These are phyloP conservation scores for Argyrosomus regius DNA, from an alignment of 2,797 vertebrate species.

Conservation along the genomic window DNA sequence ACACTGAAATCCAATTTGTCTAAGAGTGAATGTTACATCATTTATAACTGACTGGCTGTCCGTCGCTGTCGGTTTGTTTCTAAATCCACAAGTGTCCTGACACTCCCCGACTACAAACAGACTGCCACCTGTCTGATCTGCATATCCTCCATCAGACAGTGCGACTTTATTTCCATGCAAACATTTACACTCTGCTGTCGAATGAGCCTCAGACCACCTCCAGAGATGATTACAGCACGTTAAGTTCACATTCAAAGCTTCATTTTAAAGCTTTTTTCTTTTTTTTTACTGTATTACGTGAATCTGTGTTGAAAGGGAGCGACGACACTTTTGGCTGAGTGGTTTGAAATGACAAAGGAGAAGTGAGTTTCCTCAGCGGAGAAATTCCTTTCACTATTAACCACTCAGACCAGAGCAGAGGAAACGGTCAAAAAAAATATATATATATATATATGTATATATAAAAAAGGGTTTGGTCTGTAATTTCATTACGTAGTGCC, in stretches of 20 bases:
- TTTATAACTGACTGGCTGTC: slow-evolving; percentile 3
- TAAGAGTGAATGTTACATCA: background rate
- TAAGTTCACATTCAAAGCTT: background rate
- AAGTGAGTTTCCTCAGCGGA: slow-evolving; percentile 38
- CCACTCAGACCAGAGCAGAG: background rate
- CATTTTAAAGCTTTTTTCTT: background rate
- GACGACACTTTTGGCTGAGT: background rate
- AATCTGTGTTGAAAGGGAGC: slow-evolving; percentile 5
- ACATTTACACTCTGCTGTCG: background rate
- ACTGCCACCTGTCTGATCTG: slow-evolving; percentile 9
- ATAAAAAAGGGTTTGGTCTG: background rate
- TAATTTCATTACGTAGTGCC: background rate
- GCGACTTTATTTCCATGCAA: background rate
- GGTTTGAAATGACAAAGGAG: slow-evolving; percentile 42
- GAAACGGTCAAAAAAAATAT: background rate
- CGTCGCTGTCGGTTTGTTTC: background rate
- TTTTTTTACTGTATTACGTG: background rate
- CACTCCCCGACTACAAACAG: slow-evolving; percentile 7
- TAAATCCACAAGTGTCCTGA: slow-evolving; percentile 5
- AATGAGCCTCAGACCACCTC: slow-evolving; percentile 16
- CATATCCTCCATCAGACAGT: slow-evolving; percentile 3
- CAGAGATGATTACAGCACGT: background rate
- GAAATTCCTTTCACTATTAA: slow-evolving; percentile 38
- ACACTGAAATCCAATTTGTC: slow-evolving; percentile 13
- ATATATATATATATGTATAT: too few relatives aligned